Base-by-base conservation (phyloP, 2,797 vertebrate genomes). In the Botia kubotai region DNA sequence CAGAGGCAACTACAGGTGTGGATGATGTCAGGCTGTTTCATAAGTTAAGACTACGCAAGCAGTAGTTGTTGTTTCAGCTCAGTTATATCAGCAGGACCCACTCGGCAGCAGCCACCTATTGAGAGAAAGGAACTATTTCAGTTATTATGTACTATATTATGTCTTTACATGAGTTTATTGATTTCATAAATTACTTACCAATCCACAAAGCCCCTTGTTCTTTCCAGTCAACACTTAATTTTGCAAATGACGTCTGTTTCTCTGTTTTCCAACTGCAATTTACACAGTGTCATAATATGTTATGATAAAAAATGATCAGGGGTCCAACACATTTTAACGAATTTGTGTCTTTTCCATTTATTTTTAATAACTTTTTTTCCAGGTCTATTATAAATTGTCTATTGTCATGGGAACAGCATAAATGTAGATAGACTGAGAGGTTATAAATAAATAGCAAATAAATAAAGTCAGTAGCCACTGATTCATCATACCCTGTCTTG, bases 41-140 rank as follows among this genome's bases (percentile, higher is more conserved):
- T 36, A 6, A 16, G 17, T 36, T 12, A 55, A 13, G n/a, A 17
- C 21, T 79, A 39, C 53, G 26, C 16, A 46, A 55, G 58, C 55
- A 80, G 50, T 26, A 95, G 72, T 62, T 79, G 72, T 63, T 79
- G 79, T 60, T 79, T 89, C 58, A 95, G 26, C 74, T 90, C 85
- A 2, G 87, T 72, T 6, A 95, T 93, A 57, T 94, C 89, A 77
- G 86, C 67, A 0, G 95, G 94, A 46, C 88, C 11, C 1, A 93
- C 82, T 3, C 92, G 87, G 67, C 95, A 96, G 85, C 95, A 96
- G 16, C 95, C 95, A 8, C 95, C 95, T 95, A 67, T n/a, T 66
- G 55, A 85, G 50, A 26, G 82, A 81, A 65, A 71, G 5, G 1
- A 4, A 1, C 72, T 0, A 13, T 29, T 66, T 17, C 6, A 26